Percentiles rank a stretch among this genome's conserved stretches.
These are phyloP conservation scores for Orientallactaga sibirica DNA, from an alignment of 2,797 vertebrate genomes.

Conservation along the genomic window DNA sequence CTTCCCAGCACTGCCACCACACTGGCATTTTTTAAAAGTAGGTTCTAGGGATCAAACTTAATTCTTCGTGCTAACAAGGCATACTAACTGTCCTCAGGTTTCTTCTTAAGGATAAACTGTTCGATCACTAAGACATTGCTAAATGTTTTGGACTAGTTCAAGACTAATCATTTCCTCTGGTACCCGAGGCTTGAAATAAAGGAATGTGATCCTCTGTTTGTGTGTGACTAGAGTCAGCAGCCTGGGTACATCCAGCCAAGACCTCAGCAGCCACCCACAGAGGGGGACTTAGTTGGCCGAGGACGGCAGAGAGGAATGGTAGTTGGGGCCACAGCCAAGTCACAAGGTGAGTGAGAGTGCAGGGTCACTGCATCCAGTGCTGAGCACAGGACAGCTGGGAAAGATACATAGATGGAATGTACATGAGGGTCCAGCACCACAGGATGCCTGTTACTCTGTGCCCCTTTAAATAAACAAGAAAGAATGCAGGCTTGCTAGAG, in stretches of 20 bases:
- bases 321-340: conserved; percentile 12
- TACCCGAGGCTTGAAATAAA: neutral
- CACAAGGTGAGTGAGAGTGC: too few relatives aligned
- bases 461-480: neutral
- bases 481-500: too few relatives aligned
- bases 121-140: neutral
- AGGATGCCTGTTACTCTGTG: too few relatives aligned
- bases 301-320: conserved; percentile 88
- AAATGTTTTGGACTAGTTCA: neutral
- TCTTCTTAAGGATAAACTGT: neutral
- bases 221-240: conserved; percentile 69
- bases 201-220: neutral
- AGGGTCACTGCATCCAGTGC: too few relatives aligned
- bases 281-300: conserved; percentile 85
- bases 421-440: neutral
- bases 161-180: neutral
- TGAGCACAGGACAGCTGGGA: neutral
- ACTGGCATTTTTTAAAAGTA: too few relatives aligned
- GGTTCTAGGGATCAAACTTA: too few relatives aligned
- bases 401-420: too few relatives aligned
- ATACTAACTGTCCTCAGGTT: neutral
- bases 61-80: too few relatives aligned
- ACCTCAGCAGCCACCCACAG: conserved; percentile 28
- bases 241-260: neutral
- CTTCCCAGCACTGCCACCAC: too few relatives aligned